Evolutionary conservation across 2,888 invertebrate genomes (phyloP).

Genomic region (Caenorhabditis zanzibari): DNA sequence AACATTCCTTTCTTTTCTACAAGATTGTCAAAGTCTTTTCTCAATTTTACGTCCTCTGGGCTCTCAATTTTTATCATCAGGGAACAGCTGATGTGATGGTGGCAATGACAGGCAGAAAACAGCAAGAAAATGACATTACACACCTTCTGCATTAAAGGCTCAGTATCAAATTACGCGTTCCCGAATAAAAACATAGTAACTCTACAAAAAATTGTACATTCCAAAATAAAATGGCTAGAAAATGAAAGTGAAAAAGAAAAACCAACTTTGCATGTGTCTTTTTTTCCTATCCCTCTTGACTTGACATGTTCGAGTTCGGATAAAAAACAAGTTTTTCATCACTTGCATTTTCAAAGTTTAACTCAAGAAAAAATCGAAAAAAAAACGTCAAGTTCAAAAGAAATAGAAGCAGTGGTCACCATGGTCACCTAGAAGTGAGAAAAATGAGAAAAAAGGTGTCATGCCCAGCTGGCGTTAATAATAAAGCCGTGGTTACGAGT

Average conservation of each 20-base stretch:
- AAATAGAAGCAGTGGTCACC: slow-evolving; percentile 22
- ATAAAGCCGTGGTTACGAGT: slow-evolving; percentile 2
- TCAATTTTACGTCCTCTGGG: slow-evolving; percentile 8
- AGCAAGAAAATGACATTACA: slow-evolving; percentile 30
- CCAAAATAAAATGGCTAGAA: background rate
- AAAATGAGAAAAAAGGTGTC: slow-evolving; percentile 12
- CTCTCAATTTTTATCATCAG: slow-evolving; percentile 30
- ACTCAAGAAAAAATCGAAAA: background rate
- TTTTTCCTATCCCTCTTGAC: slow-evolving; percentile 8
- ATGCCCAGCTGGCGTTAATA: slow-evolving; percentile 48
- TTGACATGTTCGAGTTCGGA: slow-evolving; percentile 29
- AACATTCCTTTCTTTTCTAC: slow-evolving; percentile 12
- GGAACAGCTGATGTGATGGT: slow-evolving; percentile 26
- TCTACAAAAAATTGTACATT: background rate
- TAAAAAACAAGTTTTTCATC: slow-evolving; percentile 35
- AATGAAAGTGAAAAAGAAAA: slow-evolving; percentile 16
- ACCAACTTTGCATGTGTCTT: slow-evolving; percentile 29
- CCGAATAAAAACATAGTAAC: background rate
- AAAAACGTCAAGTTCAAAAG: background rate
- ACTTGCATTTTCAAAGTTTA: slow-evolving; percentile 1
- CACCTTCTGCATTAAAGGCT: slow-evolving; percentile 35
- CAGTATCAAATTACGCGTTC: slow-evolving; percentile 37
- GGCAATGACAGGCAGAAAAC: slow-evolving; percentile 35
- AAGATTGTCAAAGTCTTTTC: slow-evolving; percentile 13
- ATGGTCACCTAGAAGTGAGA: slow-evolving; percentile 23